Conservation (phyloP, 1,140 invertebrate genomes). For the Arion vulgaris region DNA sequence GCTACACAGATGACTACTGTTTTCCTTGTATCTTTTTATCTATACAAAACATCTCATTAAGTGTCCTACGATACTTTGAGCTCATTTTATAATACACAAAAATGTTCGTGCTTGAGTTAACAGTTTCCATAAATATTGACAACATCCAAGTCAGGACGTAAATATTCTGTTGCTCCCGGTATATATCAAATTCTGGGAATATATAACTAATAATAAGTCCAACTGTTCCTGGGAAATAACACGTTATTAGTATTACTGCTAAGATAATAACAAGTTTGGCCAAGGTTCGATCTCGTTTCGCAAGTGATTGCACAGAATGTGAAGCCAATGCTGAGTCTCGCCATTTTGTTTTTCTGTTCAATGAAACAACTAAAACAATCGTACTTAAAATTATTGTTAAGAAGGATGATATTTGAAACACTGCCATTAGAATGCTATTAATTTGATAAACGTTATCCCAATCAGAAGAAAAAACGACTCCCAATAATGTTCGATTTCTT, state of each 20-base stretch:
- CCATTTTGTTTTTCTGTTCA: background rate
- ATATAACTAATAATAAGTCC: background rate
- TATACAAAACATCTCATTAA: background rate
- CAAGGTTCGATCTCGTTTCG: background rate
- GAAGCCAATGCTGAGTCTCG: background rate
- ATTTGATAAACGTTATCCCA: background rate
- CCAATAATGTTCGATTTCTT: background rate
- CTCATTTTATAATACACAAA: background rate
- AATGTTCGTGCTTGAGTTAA: background rate
- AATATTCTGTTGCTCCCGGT: background rate
- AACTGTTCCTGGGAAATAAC: background rate
- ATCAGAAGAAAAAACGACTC: background rate
- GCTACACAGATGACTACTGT: no score
- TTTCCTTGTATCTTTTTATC: background rate
- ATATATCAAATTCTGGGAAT: no score
- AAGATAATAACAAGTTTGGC: background rate
- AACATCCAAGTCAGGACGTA: background rate
- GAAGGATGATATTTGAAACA: background rate
- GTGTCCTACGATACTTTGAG: background rate
- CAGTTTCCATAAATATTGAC: background rate
- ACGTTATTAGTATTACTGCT: background rate
- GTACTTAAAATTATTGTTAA: background rate
- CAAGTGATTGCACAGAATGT: background rate
- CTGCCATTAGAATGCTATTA: background rate
- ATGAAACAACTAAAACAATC: background rate